Percentiles rank a stretch among this genome's conserved stretches.
These are phyloP conservation scores for Oxyteleia sp. DNA, from an alignment of 2,888 invertebrate species.

Conservation along the genomic window DNA sequence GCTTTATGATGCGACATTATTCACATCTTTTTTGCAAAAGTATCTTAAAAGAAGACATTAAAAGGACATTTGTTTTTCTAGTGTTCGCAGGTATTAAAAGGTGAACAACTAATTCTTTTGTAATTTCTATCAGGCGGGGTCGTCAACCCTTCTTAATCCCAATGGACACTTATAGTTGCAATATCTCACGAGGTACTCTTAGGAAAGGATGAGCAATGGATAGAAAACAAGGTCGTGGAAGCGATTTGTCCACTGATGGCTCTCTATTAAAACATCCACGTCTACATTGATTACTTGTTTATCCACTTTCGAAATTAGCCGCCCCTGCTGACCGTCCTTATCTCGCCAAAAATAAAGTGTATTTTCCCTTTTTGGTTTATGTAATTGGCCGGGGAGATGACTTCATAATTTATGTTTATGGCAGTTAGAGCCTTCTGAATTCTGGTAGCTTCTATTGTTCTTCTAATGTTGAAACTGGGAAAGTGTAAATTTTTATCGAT, in stretches of 20 bases:
- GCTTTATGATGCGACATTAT: no score
- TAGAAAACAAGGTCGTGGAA: slow-evolving; percentile 20
- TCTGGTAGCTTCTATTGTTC: no score
- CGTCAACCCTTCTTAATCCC: neutral
- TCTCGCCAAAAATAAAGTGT: slow-evolving; percentile 41
- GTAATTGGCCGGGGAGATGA: slow-evolving; percentile 44
- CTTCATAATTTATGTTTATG: no score
- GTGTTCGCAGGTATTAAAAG: no score
- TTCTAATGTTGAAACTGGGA: no score
- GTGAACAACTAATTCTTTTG: no score
- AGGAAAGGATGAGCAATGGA: slow-evolving; percentile 32
- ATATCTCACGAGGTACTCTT: neutral
- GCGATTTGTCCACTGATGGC: slow-evolving; percentile 15
- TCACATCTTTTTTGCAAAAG: no score
- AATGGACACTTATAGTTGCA: neutral
- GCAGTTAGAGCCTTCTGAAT: no score
- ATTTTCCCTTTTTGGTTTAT: slow-evolving; percentile 27
- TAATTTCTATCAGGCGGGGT: no score
- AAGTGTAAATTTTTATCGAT: no score
- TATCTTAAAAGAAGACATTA: no score
- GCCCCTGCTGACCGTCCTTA: slow-evolving; percentile 25
- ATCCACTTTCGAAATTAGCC: slow-evolving; percentile 47
- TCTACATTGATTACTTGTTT: slow-evolving; percentile 50
- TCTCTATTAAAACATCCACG: slow-evolving; percentile 33
- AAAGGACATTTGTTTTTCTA: no score